phyloP scores from a whole-genome alignment of 37 sponge, comb jelly and placozoan species.

The Spongilla lacustris region DNA sequence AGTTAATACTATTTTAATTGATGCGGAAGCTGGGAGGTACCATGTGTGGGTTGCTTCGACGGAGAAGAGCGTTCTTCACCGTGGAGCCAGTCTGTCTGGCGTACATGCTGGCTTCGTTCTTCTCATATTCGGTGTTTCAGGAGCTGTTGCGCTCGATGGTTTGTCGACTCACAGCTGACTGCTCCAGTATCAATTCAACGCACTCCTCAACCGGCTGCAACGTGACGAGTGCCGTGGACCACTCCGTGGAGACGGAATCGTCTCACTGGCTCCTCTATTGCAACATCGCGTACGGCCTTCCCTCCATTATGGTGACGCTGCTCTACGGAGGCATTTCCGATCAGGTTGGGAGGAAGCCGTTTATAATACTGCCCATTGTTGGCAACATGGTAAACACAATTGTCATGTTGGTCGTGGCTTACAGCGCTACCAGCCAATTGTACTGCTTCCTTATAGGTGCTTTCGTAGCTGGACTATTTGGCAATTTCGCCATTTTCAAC shows the following conservation, averaged over 20 bases:
- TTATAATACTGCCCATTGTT: conserved; percentile 65
- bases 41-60: conserved; percentile 18
- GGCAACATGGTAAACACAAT: conserved; percentile 49
- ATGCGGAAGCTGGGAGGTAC: too few relatives aligned
- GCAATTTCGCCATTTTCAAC: conserved; percentile 67
- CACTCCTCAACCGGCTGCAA: neutral
- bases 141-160: conserved; percentile 46
- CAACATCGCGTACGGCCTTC: conserved; percentile 63
- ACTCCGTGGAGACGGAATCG: conserved; percentile 47
- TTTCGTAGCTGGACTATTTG: conserved; percentile 44
- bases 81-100: conserved; percentile 83
- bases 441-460: conserved; percentile 54
- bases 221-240: conserved; percentile 18
- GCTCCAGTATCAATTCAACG: conserved; percentile 17
- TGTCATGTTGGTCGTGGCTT: conserved; percentile 45
- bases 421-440: conserved; percentile 6
- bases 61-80: conserved; percentile 41
- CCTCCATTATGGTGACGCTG: conserved; percentile 59
- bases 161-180: conserved; percentile 58
- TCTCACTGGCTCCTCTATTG: conserved; percentile 82
- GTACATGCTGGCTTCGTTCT: conserved; percentile 67
- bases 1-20: too few relatives aligned
- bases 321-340: conserved; percentile 76
- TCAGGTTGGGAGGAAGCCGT: conserved; percentile 52
- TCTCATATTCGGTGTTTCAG: conserved; percentile 57